phyloP scores from a whole-genome alignment of 2,797 vertebrate species.

The Chelon labrosus region DNA sequence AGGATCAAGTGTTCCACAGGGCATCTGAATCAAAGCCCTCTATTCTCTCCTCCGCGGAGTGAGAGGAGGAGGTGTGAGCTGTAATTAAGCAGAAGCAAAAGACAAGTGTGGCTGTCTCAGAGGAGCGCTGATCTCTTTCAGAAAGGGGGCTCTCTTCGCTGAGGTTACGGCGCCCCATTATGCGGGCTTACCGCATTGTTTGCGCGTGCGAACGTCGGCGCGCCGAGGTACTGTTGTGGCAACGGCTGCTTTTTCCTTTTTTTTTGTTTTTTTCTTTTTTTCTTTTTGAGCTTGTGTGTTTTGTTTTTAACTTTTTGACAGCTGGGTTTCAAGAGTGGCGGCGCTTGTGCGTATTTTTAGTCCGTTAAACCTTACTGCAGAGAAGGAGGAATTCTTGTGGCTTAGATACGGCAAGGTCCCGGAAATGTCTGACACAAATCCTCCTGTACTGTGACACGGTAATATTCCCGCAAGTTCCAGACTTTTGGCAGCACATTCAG shows the following conservation, averaged over 20 bases:
- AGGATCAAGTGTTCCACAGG: slow-evolving; percentile 73
- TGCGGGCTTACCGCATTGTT: slow-evolving; percentile 53
- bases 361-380: slow-evolving; percentile 8
- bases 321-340: slow-evolving; percentile 8
- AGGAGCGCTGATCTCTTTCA: slow-evolving; percentile 64
- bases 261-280: no score
- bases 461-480: neutral
- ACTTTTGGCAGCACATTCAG: neutral
- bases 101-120: slow-evolving; percentile 55
- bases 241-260: slow-evolving; percentile 37
- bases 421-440: slow-evolving; percentile 9
- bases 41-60: slow-evolving; percentile 43
- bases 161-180: slow-evolving; percentile 44
- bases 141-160: slow-evolving; percentile 31
- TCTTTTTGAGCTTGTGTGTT: neutral
- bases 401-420: slow-evolving; percentile 8
- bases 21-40: slow-evolving; percentile 73
- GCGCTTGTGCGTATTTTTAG: neutral
- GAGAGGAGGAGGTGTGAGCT: slow-evolving; percentile 63
- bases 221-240: slow-evolving; percentile 1
- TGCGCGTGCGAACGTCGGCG: slow-evolving; percentile 15
- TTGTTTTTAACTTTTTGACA: slow-evolving; percentile 20
- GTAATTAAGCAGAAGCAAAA: slow-evolving; percentile 75
- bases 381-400: slow-evolving; percentile 2
- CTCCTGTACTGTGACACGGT: neutral